Conservation (phyloP, 2,797 vertebrate genomes). For the Eurystomus glaucurus region DNA sequence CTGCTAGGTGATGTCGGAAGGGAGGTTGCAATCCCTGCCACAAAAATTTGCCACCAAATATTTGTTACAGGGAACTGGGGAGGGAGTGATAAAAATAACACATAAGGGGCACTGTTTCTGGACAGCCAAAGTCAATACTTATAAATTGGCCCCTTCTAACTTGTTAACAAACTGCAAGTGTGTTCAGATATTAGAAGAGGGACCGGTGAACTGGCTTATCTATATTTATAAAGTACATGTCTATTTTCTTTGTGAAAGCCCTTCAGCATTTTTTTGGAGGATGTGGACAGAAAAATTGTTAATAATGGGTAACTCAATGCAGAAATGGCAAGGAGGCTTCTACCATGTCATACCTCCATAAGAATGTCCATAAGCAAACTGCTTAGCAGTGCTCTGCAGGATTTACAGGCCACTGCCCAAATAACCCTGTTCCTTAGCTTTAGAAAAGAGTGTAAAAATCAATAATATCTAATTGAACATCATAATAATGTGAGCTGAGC, state of each 20-base stretch:
- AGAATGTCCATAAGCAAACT: neutral
- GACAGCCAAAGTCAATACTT: neutral
- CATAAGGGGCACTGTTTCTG: rapidly evolving
- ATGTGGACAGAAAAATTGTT: neutral
- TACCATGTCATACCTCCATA: rapidly evolving
- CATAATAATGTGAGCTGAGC: neutral
- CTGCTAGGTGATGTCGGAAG: neutral
- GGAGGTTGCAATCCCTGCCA: neutral
- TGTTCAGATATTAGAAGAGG: neutral
- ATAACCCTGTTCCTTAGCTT: neutral
- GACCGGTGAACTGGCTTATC: neutral
- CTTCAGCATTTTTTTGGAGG: neutral
- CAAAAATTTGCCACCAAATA: neutral
- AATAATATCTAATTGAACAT: neutral
- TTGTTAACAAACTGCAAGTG: neutral
- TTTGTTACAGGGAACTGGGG: neutral
- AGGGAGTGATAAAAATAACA: neutral
- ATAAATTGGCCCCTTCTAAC: neutral
- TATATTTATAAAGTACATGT: neutral
- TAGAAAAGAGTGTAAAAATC: neutral
- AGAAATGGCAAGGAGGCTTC: neutral
- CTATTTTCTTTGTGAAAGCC: neutral
- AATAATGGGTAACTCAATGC: neutral
- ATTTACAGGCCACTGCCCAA: neutral
- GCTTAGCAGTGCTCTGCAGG: neutral